Conservation (phyloP, 2,888 invertebrate species). For the Agrochola macilenta region DNA sequence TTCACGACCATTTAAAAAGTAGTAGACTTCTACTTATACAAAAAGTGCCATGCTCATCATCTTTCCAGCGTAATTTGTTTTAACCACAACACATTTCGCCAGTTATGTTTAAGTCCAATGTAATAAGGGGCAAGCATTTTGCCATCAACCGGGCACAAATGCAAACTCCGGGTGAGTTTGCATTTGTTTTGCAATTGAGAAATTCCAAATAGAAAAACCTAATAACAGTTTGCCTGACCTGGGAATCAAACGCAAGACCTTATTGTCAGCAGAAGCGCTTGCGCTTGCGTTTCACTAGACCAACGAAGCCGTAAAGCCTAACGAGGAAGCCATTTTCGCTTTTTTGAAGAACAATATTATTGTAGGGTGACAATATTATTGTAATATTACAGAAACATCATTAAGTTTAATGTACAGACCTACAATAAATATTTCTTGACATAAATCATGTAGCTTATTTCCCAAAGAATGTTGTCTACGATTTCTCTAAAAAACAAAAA, state of each 20-base stretch:
- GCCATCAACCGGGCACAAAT: too few species aligned
- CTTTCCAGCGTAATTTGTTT: too few species aligned
- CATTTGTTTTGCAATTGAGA: not conserved
- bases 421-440: constrained; percentile 27
- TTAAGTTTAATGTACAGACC: not conserved
- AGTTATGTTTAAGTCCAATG: not conserved
- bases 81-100: too few species aligned
- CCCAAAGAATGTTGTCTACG: not conserved
- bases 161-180: too few species aligned
- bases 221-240: too few species aligned
- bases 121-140: not conserved
- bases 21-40: too few species aligned
- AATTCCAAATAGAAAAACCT: not conserved
- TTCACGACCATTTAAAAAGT: too few species aligned
- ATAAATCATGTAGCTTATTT: constrained; percentile 4
- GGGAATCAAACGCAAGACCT: too few species aligned
- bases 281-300: not conserved
- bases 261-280: too few species aligned
- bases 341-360: too few species aligned
- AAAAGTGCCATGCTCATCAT: too few species aligned
- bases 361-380: not conserved
- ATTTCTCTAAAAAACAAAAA: too few species aligned
- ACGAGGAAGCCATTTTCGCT: not conserved
- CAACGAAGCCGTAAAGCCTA: not conserved
- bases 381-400: not conserved